Conservation (phyloP, 2,113 vertebrate species). For the Donacobius atricapilla region DNA sequence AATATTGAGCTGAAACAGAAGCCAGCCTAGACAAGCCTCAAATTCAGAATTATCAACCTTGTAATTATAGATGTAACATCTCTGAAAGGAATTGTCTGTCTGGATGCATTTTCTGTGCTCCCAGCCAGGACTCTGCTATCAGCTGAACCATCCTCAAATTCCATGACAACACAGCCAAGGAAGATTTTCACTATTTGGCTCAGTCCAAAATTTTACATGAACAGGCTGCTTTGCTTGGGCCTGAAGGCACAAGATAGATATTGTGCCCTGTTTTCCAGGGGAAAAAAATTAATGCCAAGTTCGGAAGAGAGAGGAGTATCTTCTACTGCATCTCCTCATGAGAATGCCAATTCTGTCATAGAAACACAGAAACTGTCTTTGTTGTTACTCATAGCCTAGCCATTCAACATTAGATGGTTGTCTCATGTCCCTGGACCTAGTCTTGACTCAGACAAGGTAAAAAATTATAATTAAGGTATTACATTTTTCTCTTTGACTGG, state of each 20-base stretch:
- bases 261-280: not conserved
- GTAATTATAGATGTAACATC: slow-evolving; percentile 1
- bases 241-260: not conserved
- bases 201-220: not conserved
- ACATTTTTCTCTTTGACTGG: not conserved
- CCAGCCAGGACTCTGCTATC: slow-evolving; percentile 4
- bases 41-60: not conserved
- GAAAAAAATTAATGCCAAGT: not conserved
- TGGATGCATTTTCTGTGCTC: not conserved
- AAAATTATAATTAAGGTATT: not conserved
- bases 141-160: slow-evolving; percentile 2
- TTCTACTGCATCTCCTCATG: fast-evolving
- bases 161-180: not conserved
- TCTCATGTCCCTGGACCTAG: not conserved
- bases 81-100: not conserved
- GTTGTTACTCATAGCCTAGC: not conserved
- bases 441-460: not conserved
- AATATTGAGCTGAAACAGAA: not conserved
- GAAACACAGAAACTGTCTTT: not conserved
- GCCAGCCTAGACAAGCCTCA: not conserved
- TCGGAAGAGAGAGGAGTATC: not conserved
- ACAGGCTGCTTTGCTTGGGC: not conserved
- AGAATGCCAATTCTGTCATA: not conserved
- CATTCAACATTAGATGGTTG: not conserved
- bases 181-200: not conserved